These are phyloP conservation scores for Cyphomyrmex costatus DNA, from an alignment of 1,140 invertebrate genomes.

Conservation along the genomic window DNA sequence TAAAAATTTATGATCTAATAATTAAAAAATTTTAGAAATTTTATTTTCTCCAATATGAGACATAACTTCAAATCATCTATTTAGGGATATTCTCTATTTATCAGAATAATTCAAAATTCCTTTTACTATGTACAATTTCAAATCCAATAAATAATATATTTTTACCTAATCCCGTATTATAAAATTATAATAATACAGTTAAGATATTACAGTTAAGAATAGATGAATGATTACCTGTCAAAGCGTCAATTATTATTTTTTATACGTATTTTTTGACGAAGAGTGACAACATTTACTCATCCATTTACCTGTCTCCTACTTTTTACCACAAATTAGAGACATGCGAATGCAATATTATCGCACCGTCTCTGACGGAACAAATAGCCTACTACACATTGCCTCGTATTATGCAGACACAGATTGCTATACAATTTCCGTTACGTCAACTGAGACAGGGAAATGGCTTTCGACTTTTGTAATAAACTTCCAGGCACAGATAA, in stretches of 20 bases:
- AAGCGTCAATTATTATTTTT: background rate
- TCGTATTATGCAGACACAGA: conserved; percentile 21
- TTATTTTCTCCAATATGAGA: background rate
- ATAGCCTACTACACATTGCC: conserved; percentile 16
- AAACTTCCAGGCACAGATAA: background rate
- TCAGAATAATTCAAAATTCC: background rate
- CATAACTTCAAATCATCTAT: conserved; percentile 2
- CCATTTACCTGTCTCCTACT: conserved; percentile 40
- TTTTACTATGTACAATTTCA: background rate
- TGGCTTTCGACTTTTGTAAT: conserved; percentile 28
- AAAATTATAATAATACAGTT: conserved; percentile 1
- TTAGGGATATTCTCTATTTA: background rate
- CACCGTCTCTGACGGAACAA: conserved; percentile 53
- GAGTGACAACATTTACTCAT: conserved; percentile 19
- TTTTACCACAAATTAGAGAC: background rate
- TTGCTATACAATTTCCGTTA: conserved; percentile 52
- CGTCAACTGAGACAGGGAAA: conserved; percentile 52
- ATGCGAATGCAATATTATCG: conserved; percentile 39
- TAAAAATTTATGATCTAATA: conserved; percentile 21
- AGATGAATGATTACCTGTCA: background rate
- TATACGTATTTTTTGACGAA: background rate
- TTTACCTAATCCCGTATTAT: background rate
- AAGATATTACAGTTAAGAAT: conserved; percentile 21
- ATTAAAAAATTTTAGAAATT: conserved; percentile 14
- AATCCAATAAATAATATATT: background rate